phyloP scores from a whole-genome alignment of 1,140 invertebrate species.

The Drosophila pandora region DNA sequence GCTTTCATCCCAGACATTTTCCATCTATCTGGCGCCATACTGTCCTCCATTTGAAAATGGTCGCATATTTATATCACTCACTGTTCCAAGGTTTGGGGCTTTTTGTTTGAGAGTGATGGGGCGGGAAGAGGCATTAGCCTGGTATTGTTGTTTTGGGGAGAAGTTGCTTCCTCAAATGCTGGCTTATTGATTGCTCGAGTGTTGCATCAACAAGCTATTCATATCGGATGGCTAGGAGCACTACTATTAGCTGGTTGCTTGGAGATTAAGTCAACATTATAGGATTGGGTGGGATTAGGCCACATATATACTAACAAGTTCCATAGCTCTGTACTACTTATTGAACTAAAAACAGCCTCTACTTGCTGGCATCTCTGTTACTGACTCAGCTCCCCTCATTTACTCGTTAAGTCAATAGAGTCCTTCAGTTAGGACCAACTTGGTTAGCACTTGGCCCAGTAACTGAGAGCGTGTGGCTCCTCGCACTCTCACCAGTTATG shows the following conservation, averaged over 20 bases:
- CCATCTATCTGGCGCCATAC: constrained; percentile 64
- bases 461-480: neutral
- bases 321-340: too few species aligned
- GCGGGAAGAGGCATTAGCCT: constrained; percentile 59
- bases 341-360: too few species aligned
- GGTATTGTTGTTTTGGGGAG: constrained; percentile 55
- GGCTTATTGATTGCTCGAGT: constrained; percentile 74
- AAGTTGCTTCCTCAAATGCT: constrained; percentile 57
- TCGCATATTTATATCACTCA: constrained; percentile 76
- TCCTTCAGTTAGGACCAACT: constrained; percentile 24
- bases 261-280: constrained; percentile 33
- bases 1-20: constrained; percentile 9
- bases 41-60: constrained; percentile 64
- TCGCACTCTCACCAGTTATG: constrained; percentile 19
- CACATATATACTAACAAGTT: neutral
- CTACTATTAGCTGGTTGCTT: constrained; percentile 36
- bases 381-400: constrained; percentile 1
- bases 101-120: neutral
- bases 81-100: constrained; percentile 9
- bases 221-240: constrained; percentile 24
- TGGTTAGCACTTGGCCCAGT: constrained; percentile 24
- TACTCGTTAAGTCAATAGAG: constrained; percentile 7
- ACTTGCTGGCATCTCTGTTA: neutral
- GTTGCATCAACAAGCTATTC: constrained; percentile 60
- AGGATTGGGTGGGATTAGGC: constrained; percentile 3